Conservation (phyloP, 2,888 invertebrate species). For the Toxonevra muliebris region DNA sequence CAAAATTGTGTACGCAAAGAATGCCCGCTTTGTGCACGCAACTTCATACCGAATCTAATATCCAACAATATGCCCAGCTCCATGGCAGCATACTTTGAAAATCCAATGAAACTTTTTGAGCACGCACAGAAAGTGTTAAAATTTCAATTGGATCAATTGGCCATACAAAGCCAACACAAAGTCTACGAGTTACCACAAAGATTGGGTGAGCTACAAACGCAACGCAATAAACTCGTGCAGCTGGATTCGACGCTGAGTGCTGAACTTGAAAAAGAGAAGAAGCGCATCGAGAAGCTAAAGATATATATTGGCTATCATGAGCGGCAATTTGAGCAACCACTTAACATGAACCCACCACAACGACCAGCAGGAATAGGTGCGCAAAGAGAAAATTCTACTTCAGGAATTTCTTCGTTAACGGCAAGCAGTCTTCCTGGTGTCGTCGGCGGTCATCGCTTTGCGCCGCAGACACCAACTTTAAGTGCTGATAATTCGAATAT, state of each 20-base stretch:
- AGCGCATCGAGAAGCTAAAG: slow-evolving; percentile 37
- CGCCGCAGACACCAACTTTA: background rate
- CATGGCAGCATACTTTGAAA: slow-evolving; percentile 36
- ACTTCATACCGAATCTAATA: slow-evolving; percentile 31
- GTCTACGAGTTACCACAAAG: slow-evolving; percentile 16
- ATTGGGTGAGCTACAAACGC: slow-evolving; percentile 18
- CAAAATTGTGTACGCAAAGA: slow-evolving; percentile 27
- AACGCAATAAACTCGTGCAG: slow-evolving; percentile 21
- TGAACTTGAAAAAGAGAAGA: slow-evolving; percentile 31
- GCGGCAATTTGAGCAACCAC: slow-evolving; percentile 35
- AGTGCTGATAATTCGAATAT: background rate
- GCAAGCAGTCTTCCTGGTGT: background rate
- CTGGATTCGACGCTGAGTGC: slow-evolving; percentile 19
- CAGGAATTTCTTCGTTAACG: background rate
- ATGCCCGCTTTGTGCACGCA: slow-evolving; percentile 35
- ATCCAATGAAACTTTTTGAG: slow-evolving; percentile 30
- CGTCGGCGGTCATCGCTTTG: background rate
- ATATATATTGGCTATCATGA: slow-evolving; percentile 39
- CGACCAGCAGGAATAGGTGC: slow-evolving; percentile 18
- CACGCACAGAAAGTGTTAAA: slow-evolving; percentile 33
- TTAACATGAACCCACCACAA: slow-evolving; percentile 29
- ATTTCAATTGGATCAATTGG: slow-evolving; percentile 40
- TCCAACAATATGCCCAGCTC: slow-evolving; percentile 34
- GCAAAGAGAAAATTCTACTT: background rate
- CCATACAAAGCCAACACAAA: slow-evolving; percentile 22